These are phyloP conservation scores for Opisthograptis luteolata DNA, from an alignment of 2,888 invertebrate genomes.

Conservation along the genomic window DNA sequence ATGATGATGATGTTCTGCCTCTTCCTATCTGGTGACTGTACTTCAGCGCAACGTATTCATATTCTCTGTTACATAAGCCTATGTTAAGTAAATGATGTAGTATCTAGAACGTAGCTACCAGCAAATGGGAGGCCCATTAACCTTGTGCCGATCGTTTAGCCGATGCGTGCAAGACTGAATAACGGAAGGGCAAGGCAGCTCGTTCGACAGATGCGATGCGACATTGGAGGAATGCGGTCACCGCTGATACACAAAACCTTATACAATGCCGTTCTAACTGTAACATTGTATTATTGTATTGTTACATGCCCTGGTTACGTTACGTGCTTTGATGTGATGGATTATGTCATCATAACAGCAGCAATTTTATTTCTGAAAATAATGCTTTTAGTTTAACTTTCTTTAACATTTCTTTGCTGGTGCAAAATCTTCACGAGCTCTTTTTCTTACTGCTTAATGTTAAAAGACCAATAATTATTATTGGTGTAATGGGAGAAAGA, in stretches of 20 bases:
- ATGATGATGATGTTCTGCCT: no score
- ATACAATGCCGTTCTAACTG: conserved; percentile 43
- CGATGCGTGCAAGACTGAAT: conserved; percentile 42
- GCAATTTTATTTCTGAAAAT: neutral
- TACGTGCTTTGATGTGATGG: conserved; percentile 31
- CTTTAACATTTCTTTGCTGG: no score
- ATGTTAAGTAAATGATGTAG: conserved; percentile 5
- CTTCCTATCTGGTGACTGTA: no score
- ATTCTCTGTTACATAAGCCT: neutral
- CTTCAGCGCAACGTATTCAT: no score
- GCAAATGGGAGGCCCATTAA: conserved; percentile 31
- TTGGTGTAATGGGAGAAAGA: no score
- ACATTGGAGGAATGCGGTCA: conserved; percentile 56
- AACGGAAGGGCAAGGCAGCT: conserved; percentile 52
- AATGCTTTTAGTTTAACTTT: conserved; percentile 1
- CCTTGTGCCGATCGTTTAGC: conserved; percentile 42
- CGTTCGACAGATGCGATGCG: conserved; percentile 42
- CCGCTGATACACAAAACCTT: conserved; percentile 46
- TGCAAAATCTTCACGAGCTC: no score
- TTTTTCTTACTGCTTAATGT: no score
- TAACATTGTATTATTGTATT: conserved; percentile 14
- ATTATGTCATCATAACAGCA: conserved; percentile 20
- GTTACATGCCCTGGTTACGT: conserved; percentile 33
- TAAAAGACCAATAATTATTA: no score
- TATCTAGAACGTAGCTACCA: conserved; percentile 30